Evolutionary conservation across 2,888 invertebrate species (phyloP), one percentile per base, ranked within the genome.

Genomic region (Quadriops clusia): DNA sequence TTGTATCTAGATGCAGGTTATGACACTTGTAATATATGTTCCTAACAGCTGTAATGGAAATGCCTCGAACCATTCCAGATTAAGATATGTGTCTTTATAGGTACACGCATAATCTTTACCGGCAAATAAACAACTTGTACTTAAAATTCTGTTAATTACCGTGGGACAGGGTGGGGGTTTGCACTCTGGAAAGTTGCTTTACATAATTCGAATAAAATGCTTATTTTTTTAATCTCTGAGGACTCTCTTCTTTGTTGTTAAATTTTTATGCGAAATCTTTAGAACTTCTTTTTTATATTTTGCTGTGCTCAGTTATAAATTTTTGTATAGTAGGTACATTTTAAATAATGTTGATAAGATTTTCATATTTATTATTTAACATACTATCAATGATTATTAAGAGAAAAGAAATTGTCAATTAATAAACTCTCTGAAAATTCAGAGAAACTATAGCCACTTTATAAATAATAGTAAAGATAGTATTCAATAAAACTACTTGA

Each of bases 11-110:
- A 28, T 33, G 28, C 24, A 31, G 23, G 30, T 34, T 35, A 33
- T 35, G 37, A 37, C 40, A 18, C 28, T 25, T 31, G 29, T 39
- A 38, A 41, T 41, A 33, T 38, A 41, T 38, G 29, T 29, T 32
- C 32, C 35, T 33, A 39, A 37, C 39, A 41, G 39, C 39, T 36
- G 41, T 39, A 41, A 41, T 39, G 39, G 39, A 44, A 46, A 49
- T 48, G 36, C 30, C 21, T 22, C 30, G 17, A 10, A 5, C 13
- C 32, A 10, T 11, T 22, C 33, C n/a, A n/a, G 36, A 36, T 36
- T 36, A n/a, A n/a, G n/a, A n/a, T n/a, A n/a, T n/a, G n/a, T n/a
- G n/a, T n/a, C n/a, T n/a, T n/a, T n/a, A n/a, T n/a, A n/a, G n/a
- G n/a, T n/a, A n/a, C n/a, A n/a, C n/a, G n/a, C n/a, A n/a, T n/a